Base-by-base conservation (phyloP, 2,113 vertebrate species). In the Caloenas nicobarica region DNA sequence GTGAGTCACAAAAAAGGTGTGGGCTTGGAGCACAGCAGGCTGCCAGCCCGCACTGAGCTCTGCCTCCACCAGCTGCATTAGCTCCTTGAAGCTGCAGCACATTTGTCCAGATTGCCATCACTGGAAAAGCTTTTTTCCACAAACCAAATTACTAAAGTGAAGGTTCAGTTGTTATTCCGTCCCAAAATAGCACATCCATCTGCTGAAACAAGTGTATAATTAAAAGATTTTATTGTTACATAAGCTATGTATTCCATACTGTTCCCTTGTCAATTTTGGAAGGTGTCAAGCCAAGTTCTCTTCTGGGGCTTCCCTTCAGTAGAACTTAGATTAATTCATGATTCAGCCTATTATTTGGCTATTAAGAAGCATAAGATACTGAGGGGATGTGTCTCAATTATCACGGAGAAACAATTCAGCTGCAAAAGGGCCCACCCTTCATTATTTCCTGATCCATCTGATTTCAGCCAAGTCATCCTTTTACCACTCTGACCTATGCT, bases 141-240 rank as follows among this genome's bases (percentile, higher is more conserved):
- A 22, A 91, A 89, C n/a, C 60, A 89, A 86, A 73, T 87, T 92
- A 91, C 86, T 86, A 60, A 88, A 95, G 72, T 73, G 78, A 95
- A 88, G 81, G 80, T 86, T 95, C 89, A 71, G 92, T 89, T 96
- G 83, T 93, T 95, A 92, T 89, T 94, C 80, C 81, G 64, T 86
- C 89, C 83, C 53, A 89, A 93, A 95, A 95, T 91, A 95, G 81
- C 61, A 68, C 69, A 86, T 36, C 80, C 94, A 95, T 95, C 94
- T 93, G 89, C 83, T 93, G 68, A 93, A 95, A 91, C 42, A 74
- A 91, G 72, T 38, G 48, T 71, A 60, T 74, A 88, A 95, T 95
- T 96, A 88, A 84, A 86, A 93, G 36, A 88, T 70, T 80, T 40
- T 83, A 81, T 66, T 95, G 88, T 93, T 95, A 90, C 42, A 71